Percentiles rank a stretch among this genome's conserved stretches.
Conservation (phyloP, 2,888 invertebrate genomes). For the Chironomus tentans region DNA sequence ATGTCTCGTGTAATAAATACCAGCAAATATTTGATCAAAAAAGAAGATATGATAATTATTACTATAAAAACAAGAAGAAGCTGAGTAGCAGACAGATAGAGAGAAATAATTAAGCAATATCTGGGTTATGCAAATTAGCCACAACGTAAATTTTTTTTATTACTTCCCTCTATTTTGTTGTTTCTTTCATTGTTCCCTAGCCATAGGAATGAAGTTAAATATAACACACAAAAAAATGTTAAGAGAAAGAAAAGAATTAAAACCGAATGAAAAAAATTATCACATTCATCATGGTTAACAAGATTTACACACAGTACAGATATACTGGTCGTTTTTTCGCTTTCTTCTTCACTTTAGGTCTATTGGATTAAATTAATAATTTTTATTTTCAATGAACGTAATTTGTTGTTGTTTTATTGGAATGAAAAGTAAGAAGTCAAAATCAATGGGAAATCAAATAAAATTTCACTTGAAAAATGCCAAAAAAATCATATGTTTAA, state of each 20-base stretch:
- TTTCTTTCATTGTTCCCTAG: neutral
- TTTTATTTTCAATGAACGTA: no score
- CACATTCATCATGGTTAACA: slow-evolving; percentile 9
- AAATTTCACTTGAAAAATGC: neutral
- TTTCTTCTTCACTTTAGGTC: no score
- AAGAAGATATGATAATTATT: neutral
- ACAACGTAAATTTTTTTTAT: neutral
- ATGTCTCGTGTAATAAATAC: no score
- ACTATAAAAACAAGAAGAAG: neutral
- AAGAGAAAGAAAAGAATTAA: neutral
- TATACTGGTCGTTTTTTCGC: neutral
- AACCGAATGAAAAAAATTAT: neutral
- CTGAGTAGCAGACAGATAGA: neutral
- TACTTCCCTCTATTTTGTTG: neutral
- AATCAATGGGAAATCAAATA: no score
- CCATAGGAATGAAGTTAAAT: neutral
- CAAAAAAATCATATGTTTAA: neutral
- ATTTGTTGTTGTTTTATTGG: no score
- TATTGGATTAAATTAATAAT: no score
- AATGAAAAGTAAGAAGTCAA: no score
- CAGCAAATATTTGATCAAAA: neutral
- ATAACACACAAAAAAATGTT: neutral
- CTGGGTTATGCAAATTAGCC: neutral
- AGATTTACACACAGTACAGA: slow-evolving; percentile 13
- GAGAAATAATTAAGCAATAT: neutral